phyloP scores from a whole-genome alignment of 2,888 invertebrate species.

The Encarsia formosa region DNA sequence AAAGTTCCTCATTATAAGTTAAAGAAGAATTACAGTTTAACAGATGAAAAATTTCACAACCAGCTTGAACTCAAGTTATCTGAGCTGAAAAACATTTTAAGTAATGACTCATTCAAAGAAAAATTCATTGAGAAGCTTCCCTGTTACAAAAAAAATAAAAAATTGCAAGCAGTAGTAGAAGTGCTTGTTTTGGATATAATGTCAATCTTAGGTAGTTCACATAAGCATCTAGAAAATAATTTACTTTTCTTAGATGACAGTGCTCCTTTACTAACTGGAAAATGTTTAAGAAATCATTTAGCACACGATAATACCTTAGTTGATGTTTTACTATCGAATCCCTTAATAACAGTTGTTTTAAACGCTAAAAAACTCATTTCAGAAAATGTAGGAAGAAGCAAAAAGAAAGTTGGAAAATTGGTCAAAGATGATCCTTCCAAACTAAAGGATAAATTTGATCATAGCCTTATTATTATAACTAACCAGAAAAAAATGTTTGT shows the following conservation, averaged over 20 bases:
- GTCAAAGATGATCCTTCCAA: conserved; percentile 8
- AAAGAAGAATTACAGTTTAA: no score
- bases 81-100: neutral
- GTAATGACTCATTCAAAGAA: neutral
- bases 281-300: conserved; percentile 31
- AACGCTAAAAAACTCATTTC: conserved; percentile 14
- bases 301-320: conserved; percentile 27
- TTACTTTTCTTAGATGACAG: conserved; percentile 27
- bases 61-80: neutral
- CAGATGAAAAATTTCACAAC: neutral
- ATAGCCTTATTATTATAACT: conserved; percentile 10
- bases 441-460: conserved; percentile 11
- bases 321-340: conserved; percentile 24
- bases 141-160: conserved; percentile 16
- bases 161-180: conserved; percentile 24
- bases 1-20: neutral
- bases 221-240: conserved; percentile 1
- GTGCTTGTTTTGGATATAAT: conserved; percentile 32
- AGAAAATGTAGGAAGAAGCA: neutral
- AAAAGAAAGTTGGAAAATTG: neutral
- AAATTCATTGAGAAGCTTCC: neutral
- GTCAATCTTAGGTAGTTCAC: conserved; percentile 20
- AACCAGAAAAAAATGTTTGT: conserved; percentile 24
- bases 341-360: conserved; percentile 20
- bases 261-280: conserved; percentile 30